A percentile compares a stretch with the other conserved stretches of the same genome.
Conservation (phyloP, 2,797 vertebrate genomes). For the Picus viridis region DNA sequence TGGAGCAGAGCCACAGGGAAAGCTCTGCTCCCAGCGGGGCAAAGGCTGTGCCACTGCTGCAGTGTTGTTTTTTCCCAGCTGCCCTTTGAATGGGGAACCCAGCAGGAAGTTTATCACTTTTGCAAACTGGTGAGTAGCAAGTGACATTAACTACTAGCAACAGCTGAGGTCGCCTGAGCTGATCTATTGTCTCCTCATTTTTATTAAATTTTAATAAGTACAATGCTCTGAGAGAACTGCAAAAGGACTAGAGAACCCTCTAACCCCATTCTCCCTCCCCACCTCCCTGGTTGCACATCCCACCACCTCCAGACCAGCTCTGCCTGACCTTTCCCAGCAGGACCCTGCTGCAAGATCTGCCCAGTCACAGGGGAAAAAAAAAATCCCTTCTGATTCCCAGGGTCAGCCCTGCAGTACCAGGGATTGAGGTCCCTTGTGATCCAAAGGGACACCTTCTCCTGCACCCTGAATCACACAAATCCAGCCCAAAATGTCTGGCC, state of each 20-base stretch:
- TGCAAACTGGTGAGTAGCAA: neutral
- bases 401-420: neutral
- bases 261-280: neutral
- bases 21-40: neutral
- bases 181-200: neutral
- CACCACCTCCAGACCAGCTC: neutral
- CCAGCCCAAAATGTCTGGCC: neutral
- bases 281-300: neutral
- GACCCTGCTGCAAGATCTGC: neutral
- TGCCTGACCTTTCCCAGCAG: neutral
- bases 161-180: neutral
- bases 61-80: neutral
- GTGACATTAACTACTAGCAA: neutral
- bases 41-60: neutral
- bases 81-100: neutral
- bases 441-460: neutral
- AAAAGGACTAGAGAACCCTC: neutral
- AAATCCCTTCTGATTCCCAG: neutral
- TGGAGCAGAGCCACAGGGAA: fast-evolving
- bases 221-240: neutral
- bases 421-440: neutral
- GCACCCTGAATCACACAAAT: fast-evolving
- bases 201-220: neutral
- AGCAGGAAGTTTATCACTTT: neutral
- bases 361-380: neutral